Evolutionary conservation across 2,797 vertebrate genomes (phyloP), one percentile per base, ranked within the genome.

Genomic region (Lateolabrax maculatus): DNA sequence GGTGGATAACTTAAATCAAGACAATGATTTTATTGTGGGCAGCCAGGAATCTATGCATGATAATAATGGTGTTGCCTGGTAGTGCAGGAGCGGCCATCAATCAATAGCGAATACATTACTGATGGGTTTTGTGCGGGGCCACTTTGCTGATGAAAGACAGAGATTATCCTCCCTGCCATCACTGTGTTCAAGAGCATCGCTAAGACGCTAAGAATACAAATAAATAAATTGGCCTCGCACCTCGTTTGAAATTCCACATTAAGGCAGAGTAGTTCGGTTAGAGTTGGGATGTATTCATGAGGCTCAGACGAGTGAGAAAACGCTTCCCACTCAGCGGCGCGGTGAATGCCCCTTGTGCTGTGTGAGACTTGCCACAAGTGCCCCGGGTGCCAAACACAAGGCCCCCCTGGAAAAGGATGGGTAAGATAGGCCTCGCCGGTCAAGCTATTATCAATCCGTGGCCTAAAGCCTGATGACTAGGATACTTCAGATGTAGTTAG

Each of bases 371-470:
- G 92, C 92, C 93, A 95, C 91, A 94, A 93, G 93, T 93, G 93
- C 91, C 93, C 89, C 72, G 91, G 93, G 90, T 91, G 93, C 92
- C 94, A 93, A 93, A 94, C 92, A 88, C 94, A 92, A 96, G 94
- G 95, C 93, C 94, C n/a, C 93, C 91, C 94, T 94, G 91, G 94
- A 94, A 91, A 94, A 93, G 93, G 94, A 96, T 94, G 93, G 90
- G 92, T 94, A 96, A 94, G 94, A 95, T 92, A 92, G 94, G 94
- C 93, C 94, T 88, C 80, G 87, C 77, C 86, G 95, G 95, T 96
- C 95, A 95, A 95, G 94, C 95, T 95, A 95, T 96, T 95, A 96
- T 95, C 93, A 95, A 93, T 93, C 93, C 92, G 87, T 83, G 92
- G 93, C 92, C 93, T 88, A 91, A 92, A 94, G 94, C 93, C 80